Evolutionary conservation across 2,797 vertebrate species (phyloP), one percentile per base, ranked within the genome.

Genomic region (Lithobates pipiens): DNA sequence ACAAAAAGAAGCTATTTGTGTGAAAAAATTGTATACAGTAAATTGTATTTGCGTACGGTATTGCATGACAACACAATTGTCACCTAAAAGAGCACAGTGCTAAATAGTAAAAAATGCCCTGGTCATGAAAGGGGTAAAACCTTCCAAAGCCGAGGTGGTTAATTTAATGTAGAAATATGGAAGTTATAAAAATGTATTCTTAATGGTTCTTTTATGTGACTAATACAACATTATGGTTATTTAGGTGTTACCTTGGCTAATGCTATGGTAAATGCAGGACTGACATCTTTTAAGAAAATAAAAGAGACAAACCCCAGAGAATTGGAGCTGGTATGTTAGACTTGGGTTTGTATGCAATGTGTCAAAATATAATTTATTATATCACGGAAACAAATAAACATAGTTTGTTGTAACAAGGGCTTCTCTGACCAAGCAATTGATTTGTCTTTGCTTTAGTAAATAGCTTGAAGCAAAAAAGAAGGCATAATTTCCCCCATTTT

Each of bases 201-300:
- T 57, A 18, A 3, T 13, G 50, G 4, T 15, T 13, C 32, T 6
- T 5, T 21, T 61, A 7, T 61, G 54, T 61, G 21, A 61, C 54
- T 61, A n/a, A 61, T 61, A 11, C 54, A 61, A 6, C 8, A 1
- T 7, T 23, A 61, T 23, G 10, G 54, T 61, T 61, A 23, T 9
- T 4, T 90, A 99, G 98, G 98, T 82, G 92, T 97, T 80, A 94
- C 95, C 11, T 89, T 99, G 75, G 97, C 98, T 72, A 97, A 96
- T 80, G 95, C 96, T 72, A 98, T 99, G 97, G 96, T 97, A 88
- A 98, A 98, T 88, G 97, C 97, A 90, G 97, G 97, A 57, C 95
- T 99, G 89, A 98, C 96, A 13, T 95, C 97, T 25, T 99, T 99
- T 92, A 95, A 92, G 93, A 98, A 97, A 95, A 99, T 99, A 91